A percentile compares a stretch with the other conserved stretches of the same genome.
Evolutionary conservation across 2,888 invertebrate species (phyloP).

Genomic region (Lucinisca nassula): DNA sequence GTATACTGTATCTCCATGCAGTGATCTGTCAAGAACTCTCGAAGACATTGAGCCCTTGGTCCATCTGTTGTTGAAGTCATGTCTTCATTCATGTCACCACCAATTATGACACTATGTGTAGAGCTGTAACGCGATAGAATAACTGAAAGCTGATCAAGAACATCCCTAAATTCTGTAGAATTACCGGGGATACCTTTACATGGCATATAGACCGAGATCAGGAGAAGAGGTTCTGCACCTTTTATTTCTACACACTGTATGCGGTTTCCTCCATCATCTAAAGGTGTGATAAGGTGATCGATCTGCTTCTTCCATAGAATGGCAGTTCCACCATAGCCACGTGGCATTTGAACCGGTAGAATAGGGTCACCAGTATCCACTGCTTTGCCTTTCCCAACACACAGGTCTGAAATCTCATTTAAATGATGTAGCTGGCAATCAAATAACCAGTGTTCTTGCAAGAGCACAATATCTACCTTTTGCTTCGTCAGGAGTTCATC

Average conservation of each 20-base stretch:
- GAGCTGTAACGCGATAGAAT: neutral
- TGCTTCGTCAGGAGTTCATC: too few relatives aligned
- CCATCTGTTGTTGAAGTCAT: neutral
- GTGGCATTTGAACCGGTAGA: too few relatives aligned
- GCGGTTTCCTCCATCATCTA: neutral
- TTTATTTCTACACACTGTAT: conserved; percentile 31
- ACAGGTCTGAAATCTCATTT: too few relatives aligned
- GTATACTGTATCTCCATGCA: neutral
- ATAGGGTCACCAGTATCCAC: too few relatives aligned
- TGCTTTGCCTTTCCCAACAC: too few relatives aligned
- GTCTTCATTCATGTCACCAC: too few relatives aligned
- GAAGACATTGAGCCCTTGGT: neutral
- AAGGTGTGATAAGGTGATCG: conserved; percentile 5
- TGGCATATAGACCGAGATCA: neutral
- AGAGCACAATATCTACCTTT: too few relatives aligned
- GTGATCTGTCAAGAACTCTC: conserved; percentile 7
- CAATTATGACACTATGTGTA: conserved; percentile 11
- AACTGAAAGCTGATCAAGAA: neutral
- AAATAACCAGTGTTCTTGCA: too few relatives aligned
- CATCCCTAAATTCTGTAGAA: neutral
- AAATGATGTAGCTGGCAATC: too few relatives aligned
- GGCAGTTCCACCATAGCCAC: too few relatives aligned
- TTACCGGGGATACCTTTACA: neutral
- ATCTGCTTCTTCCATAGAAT: conserved; percentile 32
- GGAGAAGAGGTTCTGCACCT: neutral